These are phyloP conservation scores for Nannoperca australis DNA, from an alignment of 2,797 vertebrate species.

Conservation along the genomic window DNA sequence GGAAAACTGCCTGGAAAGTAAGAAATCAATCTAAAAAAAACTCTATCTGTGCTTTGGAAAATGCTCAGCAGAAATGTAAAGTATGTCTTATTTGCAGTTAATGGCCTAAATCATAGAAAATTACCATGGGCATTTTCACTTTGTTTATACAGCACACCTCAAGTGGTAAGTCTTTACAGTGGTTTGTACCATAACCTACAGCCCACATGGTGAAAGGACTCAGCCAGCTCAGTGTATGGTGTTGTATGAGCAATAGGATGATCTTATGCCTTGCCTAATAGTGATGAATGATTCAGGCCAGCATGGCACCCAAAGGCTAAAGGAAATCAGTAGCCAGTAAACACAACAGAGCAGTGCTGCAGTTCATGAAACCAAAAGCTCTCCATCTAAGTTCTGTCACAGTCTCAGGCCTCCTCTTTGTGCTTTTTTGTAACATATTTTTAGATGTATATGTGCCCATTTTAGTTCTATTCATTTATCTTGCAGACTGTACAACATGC, in stretches of 20 bases:
- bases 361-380: constrained; percentile 38
- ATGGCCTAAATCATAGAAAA: constrained; percentile 30
- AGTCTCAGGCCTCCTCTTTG: constrained; percentile 2
- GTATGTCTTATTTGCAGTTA: constrained; percentile 34
- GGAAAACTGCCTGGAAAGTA: constrained; percentile 2
- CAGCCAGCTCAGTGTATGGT: background rate
- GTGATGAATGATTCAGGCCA: constrained; percentile 67
- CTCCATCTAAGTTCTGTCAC: constrained; percentile 6
- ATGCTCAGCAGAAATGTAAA: constrained; percentile 38
- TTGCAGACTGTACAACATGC: background rate
- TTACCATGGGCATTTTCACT: background rate
- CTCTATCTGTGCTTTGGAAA: background rate
- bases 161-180: constrained; percentile 8
- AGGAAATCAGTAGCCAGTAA: constrained; percentile 67
- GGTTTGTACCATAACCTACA: background rate
- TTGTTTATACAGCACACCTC: constrained; percentile 22
- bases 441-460: accelerated
- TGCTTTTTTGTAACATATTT: background rate
- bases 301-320: constrained; percentile 63
- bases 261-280: constrained; percentile 46
- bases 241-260: constrained; percentile 22
- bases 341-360: constrained; percentile 50
- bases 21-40: constrained; percentile 10
- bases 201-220: constrained; percentile 8
- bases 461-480: background rate